A percentile compares a stretch with the other conserved stretches of the same genome.
phyloP scores from a whole-genome alignment of 2,113 vertebrate genomes.

The Cryptomyrus ogoouensis region DNA sequence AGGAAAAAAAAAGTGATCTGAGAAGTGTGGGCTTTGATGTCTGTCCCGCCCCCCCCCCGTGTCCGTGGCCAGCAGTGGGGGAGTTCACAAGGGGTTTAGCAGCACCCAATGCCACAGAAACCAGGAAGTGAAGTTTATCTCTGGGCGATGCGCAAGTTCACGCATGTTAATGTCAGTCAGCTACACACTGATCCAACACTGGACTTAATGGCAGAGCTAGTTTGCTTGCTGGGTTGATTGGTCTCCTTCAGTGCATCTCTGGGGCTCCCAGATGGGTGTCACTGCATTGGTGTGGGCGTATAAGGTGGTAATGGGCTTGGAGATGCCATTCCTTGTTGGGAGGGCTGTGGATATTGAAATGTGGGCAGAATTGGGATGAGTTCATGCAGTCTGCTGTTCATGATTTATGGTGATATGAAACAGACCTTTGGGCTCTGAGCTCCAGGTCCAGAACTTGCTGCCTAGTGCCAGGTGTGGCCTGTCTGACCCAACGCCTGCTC shows the following conservation, averaged over 20 bases:
- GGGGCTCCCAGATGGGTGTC: neutral
- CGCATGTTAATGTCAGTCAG: neutral
- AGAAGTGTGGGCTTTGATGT: neutral
- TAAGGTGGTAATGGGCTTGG: neutral
- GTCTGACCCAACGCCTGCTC: neutral
- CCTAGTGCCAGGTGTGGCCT: neutral
- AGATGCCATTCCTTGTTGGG: neutral
- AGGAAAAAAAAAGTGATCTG: neutral
- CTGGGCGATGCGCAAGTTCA: neutral
- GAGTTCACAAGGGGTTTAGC: neutral
- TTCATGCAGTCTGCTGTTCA: neutral
- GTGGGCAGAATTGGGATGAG: neutral
- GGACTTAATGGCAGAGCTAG: neutral
- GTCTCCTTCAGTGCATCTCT: neutral
- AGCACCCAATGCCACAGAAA: neutral
- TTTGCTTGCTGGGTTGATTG: neutral
- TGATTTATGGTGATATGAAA: neutral
- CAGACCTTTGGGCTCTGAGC: neutral
- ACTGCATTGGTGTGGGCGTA: neutral
- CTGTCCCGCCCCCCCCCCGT: neutral
- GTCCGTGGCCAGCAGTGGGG: neutral
- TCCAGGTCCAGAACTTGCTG: neutral
- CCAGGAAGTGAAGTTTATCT: neutral
- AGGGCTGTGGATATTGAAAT: neutral
- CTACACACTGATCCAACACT: neutral